These are phyloP conservation scores for Pica pica DNA, from an alignment of 2,113 vertebrate genomes.

Conservation along the genomic window DNA sequence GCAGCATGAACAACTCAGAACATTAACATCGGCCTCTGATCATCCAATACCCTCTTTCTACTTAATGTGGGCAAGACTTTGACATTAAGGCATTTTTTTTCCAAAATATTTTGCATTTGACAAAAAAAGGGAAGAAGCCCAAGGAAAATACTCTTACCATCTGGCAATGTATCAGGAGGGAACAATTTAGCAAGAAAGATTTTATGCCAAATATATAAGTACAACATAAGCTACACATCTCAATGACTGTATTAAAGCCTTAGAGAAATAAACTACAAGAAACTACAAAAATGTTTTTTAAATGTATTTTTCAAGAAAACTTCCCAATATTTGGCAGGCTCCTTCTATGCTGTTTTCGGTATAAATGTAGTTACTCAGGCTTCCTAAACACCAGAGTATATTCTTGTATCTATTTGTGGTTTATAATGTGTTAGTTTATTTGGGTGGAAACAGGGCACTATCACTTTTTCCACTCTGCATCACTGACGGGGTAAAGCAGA, in stretches of 20 bases:
- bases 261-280: background rate
- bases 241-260: background rate
- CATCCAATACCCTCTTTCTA: background rate
- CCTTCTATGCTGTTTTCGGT: background rate
- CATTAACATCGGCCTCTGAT: background rate
- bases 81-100: background rate
- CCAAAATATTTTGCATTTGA: background rate
- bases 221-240: background rate
- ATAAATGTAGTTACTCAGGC: background rate
- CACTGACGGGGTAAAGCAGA: background rate
- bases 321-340: background rate
- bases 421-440: background rate
- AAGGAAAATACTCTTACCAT: background rate
- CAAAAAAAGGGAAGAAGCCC: background rate
- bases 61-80: background rate
- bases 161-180: background rate
- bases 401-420: background rate
- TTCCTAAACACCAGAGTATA: background rate
- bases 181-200: background rate
- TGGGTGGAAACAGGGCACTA: background rate
- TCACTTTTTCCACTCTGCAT: background rate
- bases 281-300: background rate
- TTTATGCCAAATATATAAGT: background rate
- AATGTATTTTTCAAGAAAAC: background rate
- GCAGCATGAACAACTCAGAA: background rate